Percentiles rank a stretch among this genome's conserved stretches.
These are phyloP conservation scores for Hippocampus zosterae DNA, from an alignment of 2,113 vertebrate genomes.

Conservation along the genomic window DNA sequence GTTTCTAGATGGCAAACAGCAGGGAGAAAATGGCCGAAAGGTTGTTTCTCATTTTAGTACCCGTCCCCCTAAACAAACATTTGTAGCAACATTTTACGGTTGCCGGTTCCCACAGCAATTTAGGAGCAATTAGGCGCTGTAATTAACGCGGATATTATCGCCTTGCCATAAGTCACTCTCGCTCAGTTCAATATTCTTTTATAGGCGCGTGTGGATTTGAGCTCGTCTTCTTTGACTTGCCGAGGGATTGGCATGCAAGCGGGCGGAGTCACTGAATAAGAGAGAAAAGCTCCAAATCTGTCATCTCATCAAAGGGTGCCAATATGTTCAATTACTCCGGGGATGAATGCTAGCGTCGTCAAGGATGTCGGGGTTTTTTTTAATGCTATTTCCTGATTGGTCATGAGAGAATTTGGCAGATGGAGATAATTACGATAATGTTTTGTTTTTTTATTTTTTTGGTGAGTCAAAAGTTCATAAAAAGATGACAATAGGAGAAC, in stretches of 20 bases:
- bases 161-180: constrained; percentile 10
- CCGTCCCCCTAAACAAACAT: background rate
- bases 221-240: background rate
- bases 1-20: constrained; percentile 17
- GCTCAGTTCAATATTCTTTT: constrained; percentile 13
- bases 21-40: constrained; percentile 7
- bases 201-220: constrained; percentile 10
- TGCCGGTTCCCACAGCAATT: background rate
- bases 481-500: background rate
- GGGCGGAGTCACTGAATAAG: background rate
- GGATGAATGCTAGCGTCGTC: constrained; percentile 7
- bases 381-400: background rate
- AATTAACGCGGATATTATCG: background rate
- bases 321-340: constrained; percentile 9
- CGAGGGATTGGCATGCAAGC: background rate
- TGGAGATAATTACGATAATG: background rate
- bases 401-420: constrained; percentile 13
- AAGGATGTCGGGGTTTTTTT: background rate
- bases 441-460: background rate
- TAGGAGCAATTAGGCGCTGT: background rate
- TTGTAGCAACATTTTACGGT: background rate
- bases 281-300: background rate
- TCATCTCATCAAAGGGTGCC: constrained; percentile 1
- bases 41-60: constrained; percentile 10
- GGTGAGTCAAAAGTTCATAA: background rate